phyloP scores from a whole-genome alignment of 2,797 vertebrate genomes.

The Strix occidentalis region DNA sequence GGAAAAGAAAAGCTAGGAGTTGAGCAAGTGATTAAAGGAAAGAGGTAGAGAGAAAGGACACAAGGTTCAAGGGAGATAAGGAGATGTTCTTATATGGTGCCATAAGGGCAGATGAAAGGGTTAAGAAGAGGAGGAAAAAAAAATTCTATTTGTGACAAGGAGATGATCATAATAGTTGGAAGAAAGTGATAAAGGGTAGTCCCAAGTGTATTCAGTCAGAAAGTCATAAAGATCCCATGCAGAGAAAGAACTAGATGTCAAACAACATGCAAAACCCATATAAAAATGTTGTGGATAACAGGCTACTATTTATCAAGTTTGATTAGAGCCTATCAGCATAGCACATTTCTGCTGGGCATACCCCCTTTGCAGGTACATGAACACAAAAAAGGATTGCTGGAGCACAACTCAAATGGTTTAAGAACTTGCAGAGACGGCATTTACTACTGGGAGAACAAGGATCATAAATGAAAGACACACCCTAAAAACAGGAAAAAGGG shows the following conservation, averaged over 20 bases:
- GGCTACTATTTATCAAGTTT: not conserved
- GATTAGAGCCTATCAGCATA: not conserved
- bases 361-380: not conserved
- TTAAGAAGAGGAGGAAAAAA: not conserved
- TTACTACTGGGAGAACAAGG: not conserved
- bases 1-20: not conserved
- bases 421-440: not conserved
- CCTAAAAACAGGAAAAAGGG: not conserved
- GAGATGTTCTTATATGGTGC: not conserved
- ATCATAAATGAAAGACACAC: not conserved
- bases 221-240: not conserved
- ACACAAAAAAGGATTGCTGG: not conserved
- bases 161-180: not conserved
- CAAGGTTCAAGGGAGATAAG: not conserved
- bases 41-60: not conserved
- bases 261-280: not conserved
- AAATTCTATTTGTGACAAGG: not conserved
- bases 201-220: not conserved
- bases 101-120: not conserved
- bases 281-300: not conserved
- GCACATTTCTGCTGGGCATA: not conserved
- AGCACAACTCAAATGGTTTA: not conserved
- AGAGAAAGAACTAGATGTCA: not conserved
- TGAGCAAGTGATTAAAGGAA: constrained; percentile 1
- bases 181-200: not conserved